Conservation (phyloP, 2,888 invertebrate species). For the Adela reaumurella region DNA sequence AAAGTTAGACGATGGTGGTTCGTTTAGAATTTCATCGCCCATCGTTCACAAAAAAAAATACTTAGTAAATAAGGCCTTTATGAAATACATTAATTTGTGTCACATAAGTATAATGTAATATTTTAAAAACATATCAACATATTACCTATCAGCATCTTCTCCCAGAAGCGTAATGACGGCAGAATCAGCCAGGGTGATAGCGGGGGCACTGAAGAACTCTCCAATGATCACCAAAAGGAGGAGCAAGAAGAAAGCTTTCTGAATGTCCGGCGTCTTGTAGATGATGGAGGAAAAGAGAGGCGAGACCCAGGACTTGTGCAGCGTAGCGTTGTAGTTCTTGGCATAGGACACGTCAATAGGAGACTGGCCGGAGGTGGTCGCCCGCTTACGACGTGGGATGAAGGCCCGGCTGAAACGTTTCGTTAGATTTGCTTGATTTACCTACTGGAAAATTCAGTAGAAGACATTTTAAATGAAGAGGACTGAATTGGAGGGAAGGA, state of each 20-base stretch:
- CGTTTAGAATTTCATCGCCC: no score
- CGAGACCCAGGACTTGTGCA: slow-evolving; percentile 75
- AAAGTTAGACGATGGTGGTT: no score
- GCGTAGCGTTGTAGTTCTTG: slow-evolving; percentile 66
- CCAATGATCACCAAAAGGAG: slow-evolving; percentile 91
- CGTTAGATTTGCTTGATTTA: no score
- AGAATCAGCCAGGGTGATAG: slow-evolving; percentile 90
- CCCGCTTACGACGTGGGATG: slow-evolving; percentile 11
- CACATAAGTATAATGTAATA: no score
- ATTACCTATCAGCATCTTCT: slow-evolving; percentile 74
- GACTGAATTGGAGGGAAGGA: no score
- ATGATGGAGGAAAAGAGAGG: slow-evolving; percentile 93
- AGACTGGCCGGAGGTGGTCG: slow-evolving; percentile 55
- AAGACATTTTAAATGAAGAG: no score
- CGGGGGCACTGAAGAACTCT: slow-evolving; percentile 96
- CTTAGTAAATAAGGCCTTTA: no score
- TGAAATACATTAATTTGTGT: no score
- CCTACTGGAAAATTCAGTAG: no score
- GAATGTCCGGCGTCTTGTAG: slow-evolving; percentile 84
- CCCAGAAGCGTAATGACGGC: slow-evolving; percentile 87
- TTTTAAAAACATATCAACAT: no score
- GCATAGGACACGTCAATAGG: slow-evolving; percentile 76
- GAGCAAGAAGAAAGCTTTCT: slow-evolving; percentile 93
- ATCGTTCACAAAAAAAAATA: no score
- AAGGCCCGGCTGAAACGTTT: slow-evolving; percentile 22